These are phyloP conservation scores for Helogale parvula DNA, from an alignment of 2,113 vertebrate species.

Conservation along the genomic window DNA sequence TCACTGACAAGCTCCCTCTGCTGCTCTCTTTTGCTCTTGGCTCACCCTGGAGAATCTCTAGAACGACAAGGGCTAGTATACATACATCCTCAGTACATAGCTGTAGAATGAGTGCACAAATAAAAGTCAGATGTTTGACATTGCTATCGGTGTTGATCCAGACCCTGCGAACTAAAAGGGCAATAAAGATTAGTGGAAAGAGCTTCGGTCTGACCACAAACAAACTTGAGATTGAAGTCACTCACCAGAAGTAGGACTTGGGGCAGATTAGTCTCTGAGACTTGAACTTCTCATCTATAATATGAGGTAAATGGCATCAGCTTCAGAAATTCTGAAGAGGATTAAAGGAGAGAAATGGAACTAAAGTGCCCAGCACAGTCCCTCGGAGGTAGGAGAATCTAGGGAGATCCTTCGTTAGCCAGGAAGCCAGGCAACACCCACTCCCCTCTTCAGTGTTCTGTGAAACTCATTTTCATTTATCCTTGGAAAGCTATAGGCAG, in stretches of 20 bases:
- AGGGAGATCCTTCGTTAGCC: not conserved
- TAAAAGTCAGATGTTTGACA: not conserved
- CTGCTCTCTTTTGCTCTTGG: not conserved
- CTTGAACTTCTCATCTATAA: not conserved
- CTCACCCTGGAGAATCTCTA: not conserved
- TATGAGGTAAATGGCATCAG: not conserved
- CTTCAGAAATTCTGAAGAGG: not conserved
- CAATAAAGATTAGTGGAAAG: not conserved
- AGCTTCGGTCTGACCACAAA: not conserved
- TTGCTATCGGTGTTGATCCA: not conserved
- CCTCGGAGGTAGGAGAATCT: not conserved
- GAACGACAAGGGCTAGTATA: not conserved
- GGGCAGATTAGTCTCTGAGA: not conserved
- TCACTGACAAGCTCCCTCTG: not conserved
- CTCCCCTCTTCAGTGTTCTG: not conserved
- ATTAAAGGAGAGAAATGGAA: not conserved
- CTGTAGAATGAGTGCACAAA: not conserved
- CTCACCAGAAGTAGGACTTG: not conserved
- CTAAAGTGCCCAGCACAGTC: not conserved
- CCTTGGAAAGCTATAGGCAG: not conserved
- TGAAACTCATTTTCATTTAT: not conserved
- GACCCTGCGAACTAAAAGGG: not conserved
- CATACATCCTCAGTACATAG: not conserved
- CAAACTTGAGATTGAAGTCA: not conserved
- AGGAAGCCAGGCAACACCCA: rapidly evolving